Base-by-base conservation (phyloP, 2,113 vertebrate genomes). In the Apteryx mantelli region DNA sequence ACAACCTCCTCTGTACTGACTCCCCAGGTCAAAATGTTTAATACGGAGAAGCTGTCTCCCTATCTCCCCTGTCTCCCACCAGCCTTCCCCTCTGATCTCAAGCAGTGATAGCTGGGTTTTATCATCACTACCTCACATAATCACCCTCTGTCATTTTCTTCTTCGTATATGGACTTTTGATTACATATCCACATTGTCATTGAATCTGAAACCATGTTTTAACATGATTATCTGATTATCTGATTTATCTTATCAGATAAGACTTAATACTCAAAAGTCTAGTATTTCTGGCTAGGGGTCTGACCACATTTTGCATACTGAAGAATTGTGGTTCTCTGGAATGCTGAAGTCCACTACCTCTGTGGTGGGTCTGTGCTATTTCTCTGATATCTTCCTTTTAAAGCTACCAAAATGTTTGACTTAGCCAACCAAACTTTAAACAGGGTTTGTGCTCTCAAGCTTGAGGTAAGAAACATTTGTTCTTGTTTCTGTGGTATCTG, bases 101-200 rank as follows among this genome's bases (percentile, higher is more conserved):
- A 24, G 4, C 50, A 61, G 5, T 55, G 60, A 42, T 11, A 32
- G 25, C 8, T 9, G 60, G 52, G 55, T 78, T 25, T 55, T 16
- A 10, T 63, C 38, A 10, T 56, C 32, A 26, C 6, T 52, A 34
- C n/a, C 11, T 87, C 64, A 68, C 19, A 9, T 34, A 28, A 19
- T n/a, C 0, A 0, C 44, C 28, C 11, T 63, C 46, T 75, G 21
- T 52, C 2, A 74, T 15, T 81, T 77, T 65, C 48, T 80, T n/a
- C 4, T 34, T 12, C 52, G 15, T 7, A 56, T 32, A 24, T 44
- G 8, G 38, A 20, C 8, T 80, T 91, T 15, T 83, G 21, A 36
- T 11, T 28, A 17, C 5, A 8, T 20, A 3, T 13, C 7, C 26
- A 20, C 11, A 5, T 9, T 52, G 9, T 24, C 18, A 61, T 5